Base-by-base conservation (phyloP, 53 echinoderm and acorn worm genomes). In the Holothuria scabra region DNA sequence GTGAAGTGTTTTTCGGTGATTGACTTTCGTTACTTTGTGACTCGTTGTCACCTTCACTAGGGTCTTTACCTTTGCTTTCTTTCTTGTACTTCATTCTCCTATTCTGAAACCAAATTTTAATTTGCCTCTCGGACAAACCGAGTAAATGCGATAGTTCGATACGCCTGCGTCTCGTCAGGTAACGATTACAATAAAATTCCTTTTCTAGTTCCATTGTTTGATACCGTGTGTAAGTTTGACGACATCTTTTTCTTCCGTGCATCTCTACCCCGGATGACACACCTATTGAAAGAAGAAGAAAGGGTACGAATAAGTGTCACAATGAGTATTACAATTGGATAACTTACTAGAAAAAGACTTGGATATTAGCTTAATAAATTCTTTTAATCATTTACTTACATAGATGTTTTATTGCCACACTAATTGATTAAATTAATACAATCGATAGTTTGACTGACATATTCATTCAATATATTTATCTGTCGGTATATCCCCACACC, bases 101-200 rank as follows among this genome's bases (percentile, higher is more conserved):
- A 87, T 97, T 97, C 70, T 97, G 97, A 71, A 97, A 97, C 97
- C 97, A 97, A 61, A 97, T 97, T 80, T 97, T 97, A 82, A 97
- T 97, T 80, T 97, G 97, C 55, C 97, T 85, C 76, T 97, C 97
- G 28, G 97, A 94, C 28, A 97, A 92, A 10, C 92, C 89, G 1
- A 97, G 87, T 6, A 92, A 94, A 64, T 97, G 97, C 4, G 93
- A 93, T 20, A 97, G 94, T 86, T 97, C 97, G 35, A 97, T 97
- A 56, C 97, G 90, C 46, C 97, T 75, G 80, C 97, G 70, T 57
- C 97, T 60, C 31, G 97, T 97, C 25, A 97, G 89, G 83, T 97
- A 97, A 26, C 94, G 87, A 88, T 97, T 97, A 89, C 90, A 94
- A 79, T 94, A 94, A 72, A 97, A 97, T 74, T 97, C 97, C 75